These are phyloP conservation scores for Hystrix brachyura DNA, from an alignment of 2,113 vertebrate species.

Conservation along the genomic window DNA sequence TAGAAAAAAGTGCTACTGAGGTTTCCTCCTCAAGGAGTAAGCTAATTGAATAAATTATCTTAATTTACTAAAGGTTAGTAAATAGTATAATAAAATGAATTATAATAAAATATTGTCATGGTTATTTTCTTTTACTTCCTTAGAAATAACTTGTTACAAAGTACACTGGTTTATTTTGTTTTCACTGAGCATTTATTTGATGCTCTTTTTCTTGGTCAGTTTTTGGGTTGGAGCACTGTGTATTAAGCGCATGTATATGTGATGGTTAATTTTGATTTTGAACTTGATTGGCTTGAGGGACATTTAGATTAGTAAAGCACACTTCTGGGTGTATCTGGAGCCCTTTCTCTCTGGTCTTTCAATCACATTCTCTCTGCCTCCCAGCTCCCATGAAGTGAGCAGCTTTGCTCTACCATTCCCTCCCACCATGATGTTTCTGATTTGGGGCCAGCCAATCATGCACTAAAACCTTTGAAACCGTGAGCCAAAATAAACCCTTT, in stretches of 20 bases:
- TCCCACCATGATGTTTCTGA: background rate
- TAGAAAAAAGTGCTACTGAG: background rate
- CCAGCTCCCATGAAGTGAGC: background rate
- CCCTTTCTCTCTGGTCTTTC: background rate
- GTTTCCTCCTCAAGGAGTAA: constrained; percentile 33
- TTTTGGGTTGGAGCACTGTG: background rate
- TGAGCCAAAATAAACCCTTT: background rate
- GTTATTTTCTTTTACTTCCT: constrained; percentile 19
- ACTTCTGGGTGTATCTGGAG: background rate
- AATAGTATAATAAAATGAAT: constrained; percentile 23
- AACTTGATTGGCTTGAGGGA: background rate
- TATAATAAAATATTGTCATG: background rate
- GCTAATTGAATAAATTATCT: constrained; percentile 1
- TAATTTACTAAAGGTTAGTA: constrained; percentile 35
- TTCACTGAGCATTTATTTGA: constrained; percentile 39
- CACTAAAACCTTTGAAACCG: background rate
- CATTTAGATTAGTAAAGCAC: background rate
- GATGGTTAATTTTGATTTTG: background rate
- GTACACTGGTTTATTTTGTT: background rate
- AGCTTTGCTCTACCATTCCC: background rate
- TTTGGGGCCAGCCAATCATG: background rate
- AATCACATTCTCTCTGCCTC: background rate
- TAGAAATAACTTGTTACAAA: constrained; percentile 38
- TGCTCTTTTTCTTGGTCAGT: background rate
- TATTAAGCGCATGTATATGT: background rate